phyloP scores from a whole-genome alignment of 2,888 invertebrate species.

The Fragum fragum region DNA sequence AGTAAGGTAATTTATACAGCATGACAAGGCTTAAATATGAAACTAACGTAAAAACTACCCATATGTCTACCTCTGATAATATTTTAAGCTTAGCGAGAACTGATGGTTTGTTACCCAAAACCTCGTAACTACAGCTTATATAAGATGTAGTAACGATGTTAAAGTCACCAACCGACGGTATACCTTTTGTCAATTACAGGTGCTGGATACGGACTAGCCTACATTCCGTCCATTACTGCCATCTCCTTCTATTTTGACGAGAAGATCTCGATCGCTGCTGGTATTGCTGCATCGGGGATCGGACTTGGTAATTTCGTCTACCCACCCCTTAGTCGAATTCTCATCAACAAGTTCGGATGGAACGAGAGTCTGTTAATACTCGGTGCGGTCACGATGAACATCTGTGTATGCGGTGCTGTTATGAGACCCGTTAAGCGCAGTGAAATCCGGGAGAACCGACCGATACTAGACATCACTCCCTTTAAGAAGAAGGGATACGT shows the following conservation, averaged over 20 bases:
- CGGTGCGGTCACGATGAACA: conserved; percentile 72
- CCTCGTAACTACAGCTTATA: too few relatives aligned
- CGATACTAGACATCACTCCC: conserved; percentile 66
- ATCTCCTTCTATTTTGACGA: conserved; percentile 76
- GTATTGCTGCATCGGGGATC: conserved; percentile 75
- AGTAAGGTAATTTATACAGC: too few relatives aligned
- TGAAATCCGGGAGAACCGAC: conserved; percentile 57
- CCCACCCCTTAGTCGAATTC: conserved; percentile 72
- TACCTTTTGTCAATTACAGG: conserved; percentile 62
- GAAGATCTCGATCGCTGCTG: conserved; percentile 72
- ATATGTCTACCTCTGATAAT: too few relatives aligned
- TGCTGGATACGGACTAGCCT: conserved; percentile 73
- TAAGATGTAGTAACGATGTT: too few relatives aligned
- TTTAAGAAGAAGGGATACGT: conserved; percentile 71
- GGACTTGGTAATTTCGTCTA: conserved; percentile 77
- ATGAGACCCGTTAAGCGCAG: conserved; percentile 68
- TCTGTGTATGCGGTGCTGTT: conserved; percentile 71
- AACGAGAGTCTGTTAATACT: conserved; percentile 73
- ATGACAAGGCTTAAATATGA: too few relatives aligned
- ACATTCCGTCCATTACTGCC: conserved; percentile 72
- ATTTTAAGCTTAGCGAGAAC: too few relatives aligned
- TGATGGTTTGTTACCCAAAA: too few relatives aligned
- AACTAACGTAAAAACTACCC: too few relatives aligned
- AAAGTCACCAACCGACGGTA: too few relatives aligned
- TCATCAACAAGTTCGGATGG: conserved; percentile 74